These are phyloP conservation scores for Drosophila suzukii DNA, from an alignment of 1,140 invertebrate genomes.

Conservation along the genomic window DNA sequence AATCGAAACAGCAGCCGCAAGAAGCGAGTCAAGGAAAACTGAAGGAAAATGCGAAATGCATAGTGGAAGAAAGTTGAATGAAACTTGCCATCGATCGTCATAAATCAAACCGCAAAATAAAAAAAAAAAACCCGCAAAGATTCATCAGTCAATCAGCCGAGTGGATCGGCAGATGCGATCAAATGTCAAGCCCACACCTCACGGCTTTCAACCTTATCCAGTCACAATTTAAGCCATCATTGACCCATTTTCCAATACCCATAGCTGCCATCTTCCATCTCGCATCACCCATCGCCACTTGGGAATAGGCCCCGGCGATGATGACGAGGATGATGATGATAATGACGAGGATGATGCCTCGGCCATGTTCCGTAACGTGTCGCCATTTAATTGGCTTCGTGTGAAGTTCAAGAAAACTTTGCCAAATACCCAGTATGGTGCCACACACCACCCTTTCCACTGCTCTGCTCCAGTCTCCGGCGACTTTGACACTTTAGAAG, in stretches of 20 bases:
- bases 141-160: constrained; percentile 61
- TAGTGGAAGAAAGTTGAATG: constrained; percentile 45
- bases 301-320: constrained; percentile 44
- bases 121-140: constrained; percentile 46
- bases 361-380: constrained; percentile 68
- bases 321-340: constrained; percentile 13
- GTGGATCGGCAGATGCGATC: constrained; percentile 67
- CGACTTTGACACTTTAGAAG: constrained; percentile 68
- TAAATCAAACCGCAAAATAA: constrained; percentile 54
- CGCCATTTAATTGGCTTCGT: constrained; percentile 77
- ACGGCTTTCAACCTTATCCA: constrained; percentile 39
- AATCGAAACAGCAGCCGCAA: constrained; percentile 11
- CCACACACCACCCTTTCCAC: constrained; percentile 27
- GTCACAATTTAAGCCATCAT: constrained; percentile 81
- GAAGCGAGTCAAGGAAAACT: constrained; percentile 23
- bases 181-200: constrained; percentile 70
- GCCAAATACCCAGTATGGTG: constrained; percentile 59
- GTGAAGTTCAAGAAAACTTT: constrained; percentile 54
- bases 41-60: constrained; percentile 15
- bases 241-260: constrained; percentile 71
- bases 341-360: constrained; percentile 51
- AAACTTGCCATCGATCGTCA: constrained; percentile 48
- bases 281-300: constrained; percentile 24
- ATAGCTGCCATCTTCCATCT: constrained; percentile 16
- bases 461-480: constrained; percentile 5